A percentile compares a stretch with the other conserved stretches of the same genome.
phyloP scores from a whole-genome alignment of 64 coral and sea anemone species.

The Trachythela sp. region DNA sequence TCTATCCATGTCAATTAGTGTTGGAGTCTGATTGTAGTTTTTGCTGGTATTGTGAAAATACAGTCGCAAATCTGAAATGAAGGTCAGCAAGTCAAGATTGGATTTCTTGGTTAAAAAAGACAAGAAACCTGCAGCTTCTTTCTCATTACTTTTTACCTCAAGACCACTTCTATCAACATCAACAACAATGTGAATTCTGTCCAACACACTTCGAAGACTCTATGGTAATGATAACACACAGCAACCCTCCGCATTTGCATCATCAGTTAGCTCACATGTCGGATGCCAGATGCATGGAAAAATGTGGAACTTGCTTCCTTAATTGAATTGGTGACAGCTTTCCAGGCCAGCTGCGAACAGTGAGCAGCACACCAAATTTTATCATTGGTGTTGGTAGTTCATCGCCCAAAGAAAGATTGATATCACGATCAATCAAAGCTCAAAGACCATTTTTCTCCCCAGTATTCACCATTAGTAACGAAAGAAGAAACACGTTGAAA shows the following conservation, averaged over 20 bases:
- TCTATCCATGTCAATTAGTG: too few species aligned
- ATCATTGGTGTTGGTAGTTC: background rate
- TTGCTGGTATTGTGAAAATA: too few species aligned
- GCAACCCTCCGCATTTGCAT: background rate
- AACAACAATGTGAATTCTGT: too few species aligned
- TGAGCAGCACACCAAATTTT: conserved; percentile 1
- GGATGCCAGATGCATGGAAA: background rate
- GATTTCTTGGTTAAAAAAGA: too few species aligned
- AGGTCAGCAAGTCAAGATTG: too few species aligned
- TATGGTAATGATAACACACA: background rate
- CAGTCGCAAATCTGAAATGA: too few species aligned
- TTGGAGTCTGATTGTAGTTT: too few species aligned
- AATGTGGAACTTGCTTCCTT: background rate
- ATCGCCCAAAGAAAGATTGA: background rate
- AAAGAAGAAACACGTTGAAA: background rate
- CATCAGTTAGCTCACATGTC: background rate
- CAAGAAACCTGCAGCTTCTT: too few species aligned
- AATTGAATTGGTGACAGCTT: background rate
- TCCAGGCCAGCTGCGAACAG: background rate
- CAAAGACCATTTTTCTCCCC: background rate
- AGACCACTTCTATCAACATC: too few species aligned
- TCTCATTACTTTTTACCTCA: too few species aligned
- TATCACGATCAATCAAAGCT: background rate
- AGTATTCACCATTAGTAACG: background rate
- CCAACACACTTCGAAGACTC: too few species aligned